Evolutionary conservation across 2,888 invertebrate genomes (phyloP).

Genomic region (Leucania comma): DNA sequence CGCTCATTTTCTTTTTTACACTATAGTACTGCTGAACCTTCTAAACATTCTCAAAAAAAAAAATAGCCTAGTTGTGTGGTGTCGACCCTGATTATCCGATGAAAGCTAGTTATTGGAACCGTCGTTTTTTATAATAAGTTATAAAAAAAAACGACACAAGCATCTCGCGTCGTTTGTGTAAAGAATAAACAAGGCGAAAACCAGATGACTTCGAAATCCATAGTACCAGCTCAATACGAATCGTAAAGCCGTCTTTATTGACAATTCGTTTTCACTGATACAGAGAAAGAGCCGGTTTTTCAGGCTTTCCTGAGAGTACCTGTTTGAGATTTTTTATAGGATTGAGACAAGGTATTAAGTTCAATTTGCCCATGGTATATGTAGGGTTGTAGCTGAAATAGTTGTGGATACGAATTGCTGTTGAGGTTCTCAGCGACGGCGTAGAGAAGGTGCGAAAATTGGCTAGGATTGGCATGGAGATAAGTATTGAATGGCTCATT

Average conservation of each 20-base stretch:
- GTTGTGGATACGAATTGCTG: background rate
- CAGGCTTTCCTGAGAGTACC: conserved; percentile 63
- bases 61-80: too few species aligned
- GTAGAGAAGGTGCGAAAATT: too few species aligned
- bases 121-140: too few species aligned
- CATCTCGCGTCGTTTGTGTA: background rate
- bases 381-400: background rate
- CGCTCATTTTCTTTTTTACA: too few species aligned
- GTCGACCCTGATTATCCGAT: too few species aligned
- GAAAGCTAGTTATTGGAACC: too few species aligned
- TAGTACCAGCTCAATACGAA: conserved; percentile 41
- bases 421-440: too few species aligned
- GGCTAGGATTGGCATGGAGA: background rate
- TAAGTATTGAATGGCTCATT: too few species aligned
- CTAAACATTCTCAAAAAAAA: too few species aligned
- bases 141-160: background rate
- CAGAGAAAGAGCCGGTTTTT: conserved; percentile 69
- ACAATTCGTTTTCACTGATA: conserved; percentile 75
- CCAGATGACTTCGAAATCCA: conserved; percentile 23
- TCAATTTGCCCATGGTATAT: conserved; percentile 61
- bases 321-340: conserved; percentile 66
- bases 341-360: conserved; percentile 61
- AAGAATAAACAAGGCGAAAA: conserved; percentile 17
- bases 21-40: too few species aligned
- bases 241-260: conserved; percentile 72